Conservation (phyloP, 2,888 invertebrate species). For the Yponomeuta cagnagella region DNA sequence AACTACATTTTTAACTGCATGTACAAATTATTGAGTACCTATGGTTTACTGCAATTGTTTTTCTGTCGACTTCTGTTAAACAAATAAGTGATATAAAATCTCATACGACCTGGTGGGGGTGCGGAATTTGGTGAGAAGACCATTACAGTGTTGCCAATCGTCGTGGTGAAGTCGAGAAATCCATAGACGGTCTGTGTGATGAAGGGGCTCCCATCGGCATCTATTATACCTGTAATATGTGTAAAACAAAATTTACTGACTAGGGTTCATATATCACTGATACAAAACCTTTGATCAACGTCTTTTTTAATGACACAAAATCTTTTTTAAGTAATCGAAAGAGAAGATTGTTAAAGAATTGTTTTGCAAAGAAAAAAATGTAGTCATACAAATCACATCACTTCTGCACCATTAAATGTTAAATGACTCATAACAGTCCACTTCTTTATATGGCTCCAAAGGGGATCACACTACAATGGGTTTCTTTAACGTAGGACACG, state of each 20-base stretch:
- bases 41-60: too few species aligned
- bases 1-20: background rate
- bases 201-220: constrained; percentile 46
- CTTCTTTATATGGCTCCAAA: constrained; percentile 46
- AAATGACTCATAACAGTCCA: constrained; percentile 61
- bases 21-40: background rate
- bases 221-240: constrained; percentile 27
- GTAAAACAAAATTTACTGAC: too few species aligned
- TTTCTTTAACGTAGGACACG: background rate
- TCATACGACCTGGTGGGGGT: constrained; percentile 75
- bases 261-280: background rate
- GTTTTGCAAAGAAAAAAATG: constrained; percentile 32
- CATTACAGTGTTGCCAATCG: constrained; percentile 95
- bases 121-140: constrained; percentile 93
- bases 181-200: constrained; percentile 95
- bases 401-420: constrained; percentile 60
- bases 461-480: constrained; percentile 22
- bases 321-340: constrained; percentile 25
- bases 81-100: background rate
- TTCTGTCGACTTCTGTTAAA: too few species aligned
- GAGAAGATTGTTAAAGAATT: background rate
- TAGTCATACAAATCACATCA: constrained; percentile 49
- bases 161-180: constrained; percentile 94
- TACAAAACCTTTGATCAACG: background rate
- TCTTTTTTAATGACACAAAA: background rate